Percentiles rank a stretch among this genome's conserved stretches.
phyloP scores from a whole-genome alignment of 1,140 invertebrate genomes.

The Caenorhabditis elegans region DNA sequence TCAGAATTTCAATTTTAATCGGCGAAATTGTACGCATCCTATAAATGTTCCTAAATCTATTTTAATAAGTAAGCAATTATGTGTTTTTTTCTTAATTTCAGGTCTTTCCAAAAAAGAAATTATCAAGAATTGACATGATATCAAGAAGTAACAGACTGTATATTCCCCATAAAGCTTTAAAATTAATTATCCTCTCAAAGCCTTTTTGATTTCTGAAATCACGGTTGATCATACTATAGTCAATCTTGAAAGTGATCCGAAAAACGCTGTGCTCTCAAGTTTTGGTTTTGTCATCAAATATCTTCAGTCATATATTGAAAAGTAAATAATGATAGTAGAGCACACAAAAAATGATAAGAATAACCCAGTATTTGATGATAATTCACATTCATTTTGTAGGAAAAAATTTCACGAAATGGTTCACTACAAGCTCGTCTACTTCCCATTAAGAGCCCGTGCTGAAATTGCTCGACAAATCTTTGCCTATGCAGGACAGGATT shows the following conservation, averaged over 20 bases:
- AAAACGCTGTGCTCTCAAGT: background rate
- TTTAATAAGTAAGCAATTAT: too few relatives aligned
- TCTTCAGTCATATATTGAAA: background rate
- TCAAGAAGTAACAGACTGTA: too few relatives aligned
- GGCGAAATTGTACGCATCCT: too few relatives aligned
- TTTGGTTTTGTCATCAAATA: slow-evolving; percentile 21
- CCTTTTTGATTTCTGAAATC: too few relatives aligned
- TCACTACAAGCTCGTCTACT: slow-evolving; percentile 11
- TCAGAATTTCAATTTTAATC: too few relatives aligned
- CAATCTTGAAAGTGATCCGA: background rate
- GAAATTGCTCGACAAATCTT: slow-evolving; percentile 21
- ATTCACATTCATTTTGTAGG: background rate
- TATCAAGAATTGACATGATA: too few relatives aligned
- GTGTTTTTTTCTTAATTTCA: too few relatives aligned
- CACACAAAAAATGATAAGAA: slow-evolving; percentile 9
- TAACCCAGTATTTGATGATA: background rate
- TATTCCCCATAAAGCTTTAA: too few relatives aligned
- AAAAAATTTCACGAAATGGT: background rate
- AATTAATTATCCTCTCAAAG: too few relatives aligned
- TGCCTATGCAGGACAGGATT: slow-evolving; percentile 11
- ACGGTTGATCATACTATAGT: background rate
- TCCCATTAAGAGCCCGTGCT: slow-evolving; percentile 7
- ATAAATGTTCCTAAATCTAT: too few relatives aligned
- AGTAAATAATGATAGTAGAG: background rate
- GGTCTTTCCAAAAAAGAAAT: too few relatives aligned